phyloP scores from a whole-genome alignment of 2,888 invertebrate species.

The Lepidonotus clava region DNA sequence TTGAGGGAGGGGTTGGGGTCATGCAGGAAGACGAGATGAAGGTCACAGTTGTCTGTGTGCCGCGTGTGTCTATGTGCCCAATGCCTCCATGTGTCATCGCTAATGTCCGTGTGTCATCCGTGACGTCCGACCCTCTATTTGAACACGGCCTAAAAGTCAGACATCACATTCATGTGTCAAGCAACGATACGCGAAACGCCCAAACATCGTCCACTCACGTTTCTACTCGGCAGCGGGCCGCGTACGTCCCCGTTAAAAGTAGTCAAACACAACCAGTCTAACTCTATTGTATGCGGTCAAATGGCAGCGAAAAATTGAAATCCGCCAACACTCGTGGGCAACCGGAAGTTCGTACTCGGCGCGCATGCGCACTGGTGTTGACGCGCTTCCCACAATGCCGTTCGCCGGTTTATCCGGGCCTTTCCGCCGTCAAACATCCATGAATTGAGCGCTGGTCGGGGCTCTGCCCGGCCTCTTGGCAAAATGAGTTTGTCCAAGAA shows the following conservation, averaged over 20 bases:
- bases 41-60: too few species aligned
- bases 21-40: too few species aligned
- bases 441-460: not conserved
- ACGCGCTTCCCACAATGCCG: conserved; percentile 41
- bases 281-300: too few species aligned
- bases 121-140: not conserved
- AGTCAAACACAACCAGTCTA: not conserved
- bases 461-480: not conserved
- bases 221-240: not conserved
- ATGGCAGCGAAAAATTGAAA: conserved; percentile 26
- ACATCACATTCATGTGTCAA: conserved; percentile 34
- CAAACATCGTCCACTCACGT: not conserved
- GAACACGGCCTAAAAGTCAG: not conserved
- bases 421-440: conserved; percentile 30
- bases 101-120: too few species aligned
- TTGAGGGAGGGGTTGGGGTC: too few species aligned
- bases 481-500: conserved; percentile 40
- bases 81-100: too few species aligned
- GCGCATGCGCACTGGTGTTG: conserved; percentile 38
- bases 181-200: too few species aligned
- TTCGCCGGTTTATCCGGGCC: not conserved
- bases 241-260: not conserved
- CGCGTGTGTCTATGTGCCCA: too few species aligned
- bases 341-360: not conserved
- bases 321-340: not conserved